Base-by-base conservation (phyloP, 1,140 invertebrate genomes). In the Pseudomyrmex flavicornis region DNA sequence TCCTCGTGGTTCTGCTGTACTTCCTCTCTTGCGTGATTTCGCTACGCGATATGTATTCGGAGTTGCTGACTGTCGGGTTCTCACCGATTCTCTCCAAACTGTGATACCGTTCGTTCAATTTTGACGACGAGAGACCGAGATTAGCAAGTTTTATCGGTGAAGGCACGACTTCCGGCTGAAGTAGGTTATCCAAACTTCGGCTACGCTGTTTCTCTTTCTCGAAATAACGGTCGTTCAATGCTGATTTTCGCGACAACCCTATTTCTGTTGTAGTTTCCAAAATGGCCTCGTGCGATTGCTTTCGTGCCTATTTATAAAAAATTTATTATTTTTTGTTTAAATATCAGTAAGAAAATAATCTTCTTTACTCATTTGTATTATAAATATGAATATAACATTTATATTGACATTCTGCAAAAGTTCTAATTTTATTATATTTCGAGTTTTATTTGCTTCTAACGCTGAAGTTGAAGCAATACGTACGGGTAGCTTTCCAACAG, bases 141-240 rank as follows among this genome's bases (percentile, higher is more conserved):
- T 96, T 96, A 0, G 96, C 95, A 5, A 98, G 93, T 89, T 95
- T 95, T 20, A 93, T 93, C 0, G 94, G 91, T 0, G 95, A 89
- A 52, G 93, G 76, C 0, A 93, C 80, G 12, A 95, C 92, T 89
- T 95, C 95, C 1, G 95, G 92, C 61, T 95, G 95, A 2, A 98
- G 92, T 1, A 98, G 92, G 93, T 98, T 98, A 90, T 98, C 97
- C 46, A 98, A 93, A 74, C 97, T 97, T 89, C 97, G 95, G 77
- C 97, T 98, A 7, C 97, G 95, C 46, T 96, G 95, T 93, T 97
- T 97, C 80, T 97, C 96, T 70, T 96, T 96, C 72, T 98, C 97
- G 88, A 98, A 98, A 92, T 98, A 98, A 85, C 98, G 95, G 83
- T 98, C 97, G 91, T 98, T 98, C 1, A 98, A 93, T 0, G 97